Evolutionary conservation across 2,113 vertebrate species (phyloP), one percentile per base, ranked within the genome.

Genomic region (Litocranius walleri): DNA sequence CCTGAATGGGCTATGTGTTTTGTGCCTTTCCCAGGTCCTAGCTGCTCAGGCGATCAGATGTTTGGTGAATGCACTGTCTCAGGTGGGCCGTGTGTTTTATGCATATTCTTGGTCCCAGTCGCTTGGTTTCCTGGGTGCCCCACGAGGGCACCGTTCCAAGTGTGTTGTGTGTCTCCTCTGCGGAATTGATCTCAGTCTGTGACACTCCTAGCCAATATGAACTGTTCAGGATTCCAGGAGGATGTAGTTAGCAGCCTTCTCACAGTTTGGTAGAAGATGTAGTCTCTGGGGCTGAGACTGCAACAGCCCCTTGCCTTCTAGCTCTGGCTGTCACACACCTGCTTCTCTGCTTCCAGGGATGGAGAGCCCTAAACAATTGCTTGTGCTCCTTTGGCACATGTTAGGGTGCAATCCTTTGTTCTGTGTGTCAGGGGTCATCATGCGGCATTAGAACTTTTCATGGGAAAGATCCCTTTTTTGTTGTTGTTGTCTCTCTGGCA

Each of bases 61-160:
- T 19, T 36, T 71, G n/a, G 67, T 71, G 10, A 40, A 71, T 36
- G 19, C 19, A 71, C 19, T 36, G 67, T 36, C 67, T 17, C 19
- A 71, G 19, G n/a, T 3, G 10, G n/a, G n/a, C n/a, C 9, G 0
- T 71, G 19, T 71, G 67, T 36, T 19, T 71, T 71, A 36, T 6
- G n/a, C 5, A 71, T 11, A 19, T 71, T 71, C 19, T 9, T 36
- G n/a, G 67, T 23, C 67, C 67, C 0, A 0, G 10, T 23, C 0
- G 0, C n/a, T 23, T 36, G 67, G 19, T 71, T 36, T 40, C 67
- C n/a, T 71, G 19, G 19, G 19, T 6, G n/a, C 19, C 19, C n/a
- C n/a, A 23, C 0, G 2, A 71, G 5, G n/a, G n/a, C 67, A 71
- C 67, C 23, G 67, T 71, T n/a, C n/a, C 19, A 36, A 36, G 67